Conservation (phyloP, 2,888 invertebrate species). For the Blera fallax region DNA sequence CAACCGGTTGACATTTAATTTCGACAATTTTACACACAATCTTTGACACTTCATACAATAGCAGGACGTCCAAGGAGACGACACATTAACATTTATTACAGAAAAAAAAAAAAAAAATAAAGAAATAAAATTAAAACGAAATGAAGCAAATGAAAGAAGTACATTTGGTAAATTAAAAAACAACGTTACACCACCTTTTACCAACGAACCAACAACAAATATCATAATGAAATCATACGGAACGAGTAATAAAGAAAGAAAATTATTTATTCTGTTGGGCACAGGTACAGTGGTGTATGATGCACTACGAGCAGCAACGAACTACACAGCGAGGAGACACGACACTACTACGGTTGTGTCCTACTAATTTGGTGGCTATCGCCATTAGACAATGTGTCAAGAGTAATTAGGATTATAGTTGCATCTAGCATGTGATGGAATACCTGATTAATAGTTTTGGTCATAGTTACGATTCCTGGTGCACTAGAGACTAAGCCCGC, state of each 20-base stretch:
- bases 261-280: background rate
- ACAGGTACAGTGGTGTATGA: background rate
- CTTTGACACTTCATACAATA: background rate
- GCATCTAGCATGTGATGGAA: constrained; percentile 76
- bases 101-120: background rate
- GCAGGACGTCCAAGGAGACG: background rate
- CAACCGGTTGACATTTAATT: constrained; percentile 27
- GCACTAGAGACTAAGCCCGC: constrained; percentile 83
- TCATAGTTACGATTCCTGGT: constrained; percentile 86
- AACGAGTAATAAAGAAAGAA: constrained; percentile 11
- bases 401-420: constrained; percentile 2
- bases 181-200: constrained; percentile 18
- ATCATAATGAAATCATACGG: background rate
- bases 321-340: constrained; percentile 38
- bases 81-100: background rate
- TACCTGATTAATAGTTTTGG: constrained; percentile 83
- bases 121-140: background rate
- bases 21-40: constrained; percentile 31
- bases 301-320: constrained; percentile 43
- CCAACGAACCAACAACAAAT: background rate
- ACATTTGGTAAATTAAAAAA: constrained; percentile 12
- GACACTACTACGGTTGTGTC: constrained; percentile 55
- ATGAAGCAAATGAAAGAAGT: constrained; percentile 10
- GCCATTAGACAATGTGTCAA: constrained; percentile 2
- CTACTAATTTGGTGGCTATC: constrained; percentile 17